A percentile compares a stretch with the other conserved stretches of the same genome.
phyloP scores from a whole-genome alignment of 2,113 vertebrate species.

The Hippocampus abdominalis region DNA sequence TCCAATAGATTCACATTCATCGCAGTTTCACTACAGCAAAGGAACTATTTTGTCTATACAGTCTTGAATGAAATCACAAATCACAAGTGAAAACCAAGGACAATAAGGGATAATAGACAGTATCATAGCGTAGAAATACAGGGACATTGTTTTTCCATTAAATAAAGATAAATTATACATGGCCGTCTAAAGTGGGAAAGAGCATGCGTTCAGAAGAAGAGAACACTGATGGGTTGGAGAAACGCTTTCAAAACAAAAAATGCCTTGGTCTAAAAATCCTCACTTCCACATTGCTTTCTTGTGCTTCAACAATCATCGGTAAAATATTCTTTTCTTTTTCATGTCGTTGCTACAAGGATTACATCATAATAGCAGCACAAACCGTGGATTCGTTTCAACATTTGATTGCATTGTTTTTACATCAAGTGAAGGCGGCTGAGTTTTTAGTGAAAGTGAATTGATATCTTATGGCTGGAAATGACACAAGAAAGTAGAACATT shows the following conservation, averaged over 20 bases:
- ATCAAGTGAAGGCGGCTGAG: neutral
- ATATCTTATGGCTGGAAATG: neutral
- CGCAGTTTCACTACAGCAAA: slow-evolving; percentile 73
- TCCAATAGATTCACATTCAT: slow-evolving; percentile 74
- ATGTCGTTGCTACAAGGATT: neutral
- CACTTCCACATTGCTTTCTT: slow-evolving; percentile 12
- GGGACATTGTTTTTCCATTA: slow-evolving; percentile 33
- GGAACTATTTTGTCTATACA: slow-evolving; percentile 55
- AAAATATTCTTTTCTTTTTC: neutral
- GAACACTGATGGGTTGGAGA: slow-evolving; percentile 21
- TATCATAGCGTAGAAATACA: slow-evolving; percentile 15
- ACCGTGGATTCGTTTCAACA: neutral
- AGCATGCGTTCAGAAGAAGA: slow-evolving; percentile 15
- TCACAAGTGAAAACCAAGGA: slow-evolving; percentile 52
- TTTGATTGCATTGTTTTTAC: slow-evolving; percentile 11
- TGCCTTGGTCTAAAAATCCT: slow-evolving; percentile 21
- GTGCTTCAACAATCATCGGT: slow-evolving; percentile 14
- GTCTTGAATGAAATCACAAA: slow-evolving; percentile 45
- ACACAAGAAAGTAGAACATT: neutral
- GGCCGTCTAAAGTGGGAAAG: slow-evolving; percentile 13
- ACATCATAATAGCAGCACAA: slow-evolving; percentile 12
- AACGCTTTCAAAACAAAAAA: slow-evolving; percentile 45
- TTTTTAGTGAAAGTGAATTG: neutral
- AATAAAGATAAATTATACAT: slow-evolving; percentile 34
- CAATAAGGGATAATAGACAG: slow-evolving; percentile 41